Evolutionary conservation across 2,888 invertebrate species (phyloP).

Genomic region (Dicyrtoma fusca): DNA sequence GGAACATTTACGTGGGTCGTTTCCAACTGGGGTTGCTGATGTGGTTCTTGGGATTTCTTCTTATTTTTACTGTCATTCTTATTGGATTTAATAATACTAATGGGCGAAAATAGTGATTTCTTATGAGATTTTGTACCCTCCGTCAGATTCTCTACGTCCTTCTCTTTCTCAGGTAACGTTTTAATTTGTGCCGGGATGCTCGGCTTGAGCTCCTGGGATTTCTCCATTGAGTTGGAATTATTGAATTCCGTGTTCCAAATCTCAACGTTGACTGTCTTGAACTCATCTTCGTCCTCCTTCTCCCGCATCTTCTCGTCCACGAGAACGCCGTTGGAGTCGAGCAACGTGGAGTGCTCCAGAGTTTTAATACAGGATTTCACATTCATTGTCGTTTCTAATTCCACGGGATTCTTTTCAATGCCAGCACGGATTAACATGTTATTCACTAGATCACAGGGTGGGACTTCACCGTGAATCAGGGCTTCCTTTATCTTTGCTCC

Average conservation of each 20-base stretch:
- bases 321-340: slow-evolving; percentile 67
- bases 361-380: slow-evolving; percentile 72
- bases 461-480: slow-evolving; percentile 66
- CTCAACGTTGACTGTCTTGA: slow-evolving; percentile 62
- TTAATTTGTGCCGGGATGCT: background rate
- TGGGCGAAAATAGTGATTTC: slow-evolving; percentile 24
- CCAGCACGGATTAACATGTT: slow-evolving; percentile 70
- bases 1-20: background rate
- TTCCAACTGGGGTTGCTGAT: background rate
- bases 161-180: background rate
- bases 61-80: slow-evolving; percentile 13
- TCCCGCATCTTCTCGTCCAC: slow-evolving; percentile 71
- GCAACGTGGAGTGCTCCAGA: slow-evolving; percentile 72
- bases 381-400: slow-evolving; percentile 61
- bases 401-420: slow-evolving; percentile 51
- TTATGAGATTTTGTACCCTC: background rate
- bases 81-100: slow-evolving; percentile 26
- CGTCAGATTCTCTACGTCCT: background rate
- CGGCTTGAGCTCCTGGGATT: background rate
- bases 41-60: background rate
- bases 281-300: slow-evolving; percentile 72
- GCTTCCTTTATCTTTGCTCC: slow-evolving; percentile 71
- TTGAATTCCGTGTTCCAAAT: slow-evolving; percentile 50
- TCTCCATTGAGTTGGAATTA: background rate
- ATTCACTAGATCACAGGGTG: slow-evolving; percentile 72